Evolutionary conservation across 2,113 vertebrate species (phyloP).

Genomic region (Ardeotis arabs): DNA sequence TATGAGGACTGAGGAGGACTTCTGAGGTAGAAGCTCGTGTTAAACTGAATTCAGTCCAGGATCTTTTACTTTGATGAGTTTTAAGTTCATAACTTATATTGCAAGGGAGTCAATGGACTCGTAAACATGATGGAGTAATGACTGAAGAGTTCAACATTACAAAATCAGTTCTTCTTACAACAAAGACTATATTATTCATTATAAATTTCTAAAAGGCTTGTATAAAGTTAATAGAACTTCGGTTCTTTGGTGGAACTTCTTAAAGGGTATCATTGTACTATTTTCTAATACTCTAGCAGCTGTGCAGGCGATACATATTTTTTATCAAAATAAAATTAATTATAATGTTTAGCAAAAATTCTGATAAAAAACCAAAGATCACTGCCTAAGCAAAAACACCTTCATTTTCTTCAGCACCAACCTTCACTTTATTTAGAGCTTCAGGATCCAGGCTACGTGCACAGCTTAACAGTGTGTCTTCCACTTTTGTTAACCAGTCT

Average conservation of each 20-base stretch:
- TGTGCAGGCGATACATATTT: background rate
- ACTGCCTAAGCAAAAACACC: background rate
- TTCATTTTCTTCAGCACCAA: conserved; percentile 31
- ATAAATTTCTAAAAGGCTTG: background rate
- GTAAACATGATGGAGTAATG: background rate
- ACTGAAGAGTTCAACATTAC: background rate
- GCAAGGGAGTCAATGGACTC: background rate
- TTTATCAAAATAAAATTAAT: background rate
- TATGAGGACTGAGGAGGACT: background rate
- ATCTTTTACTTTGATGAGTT: background rate
- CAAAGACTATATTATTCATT: background rate
- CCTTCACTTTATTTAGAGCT: conserved; percentile 87
- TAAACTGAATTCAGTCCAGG: background rate
- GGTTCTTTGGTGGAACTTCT: background rate
- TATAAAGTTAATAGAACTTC: background rate
- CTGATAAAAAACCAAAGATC: background rate
- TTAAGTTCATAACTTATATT: background rate
- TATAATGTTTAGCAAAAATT: background rate
- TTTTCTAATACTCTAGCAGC: background rate
- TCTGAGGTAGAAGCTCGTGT: background rate
- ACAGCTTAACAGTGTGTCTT: conserved; percentile 80
- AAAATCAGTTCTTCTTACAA: background rate
- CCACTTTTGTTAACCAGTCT: conserved; percentile 77
- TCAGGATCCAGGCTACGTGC: conserved; percentile 77
- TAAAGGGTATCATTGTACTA: background rate